phyloP scores from a whole-genome alignment of 2,113 vertebrate species.

The Steatornis caripensis region DNA sequence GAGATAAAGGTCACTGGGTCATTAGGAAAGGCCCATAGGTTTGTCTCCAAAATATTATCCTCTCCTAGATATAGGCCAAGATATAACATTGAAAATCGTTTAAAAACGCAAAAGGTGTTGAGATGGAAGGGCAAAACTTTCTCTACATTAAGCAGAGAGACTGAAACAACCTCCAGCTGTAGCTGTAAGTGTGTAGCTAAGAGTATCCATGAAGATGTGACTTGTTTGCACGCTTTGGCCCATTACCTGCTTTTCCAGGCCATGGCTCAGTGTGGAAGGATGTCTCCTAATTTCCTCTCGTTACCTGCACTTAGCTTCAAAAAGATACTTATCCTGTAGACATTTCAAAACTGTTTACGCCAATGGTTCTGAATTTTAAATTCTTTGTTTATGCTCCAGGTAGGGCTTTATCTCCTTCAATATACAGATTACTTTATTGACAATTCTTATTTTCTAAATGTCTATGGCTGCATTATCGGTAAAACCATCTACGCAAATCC shows the following conservation, averaged over 20 bases:
- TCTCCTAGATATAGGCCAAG: conserved; percentile 31
- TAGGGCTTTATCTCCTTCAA: conserved; percentile 1
- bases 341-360: background rate
- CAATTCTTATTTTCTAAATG: background rate
- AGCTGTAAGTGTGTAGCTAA: background rate
- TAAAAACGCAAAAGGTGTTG: background rate
- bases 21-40: conserved; percentile 40
- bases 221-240: background rate
- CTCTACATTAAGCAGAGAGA: background rate
- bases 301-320: background rate
- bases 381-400: conserved; percentile 18
- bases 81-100: conserved; percentile 18
- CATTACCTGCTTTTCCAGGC: background rate
- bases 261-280: background rate
- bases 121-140: background rate
- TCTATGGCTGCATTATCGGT: background rate
- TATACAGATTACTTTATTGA: conserved; percentile 2
- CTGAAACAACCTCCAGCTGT: background rate
- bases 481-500: background rate
- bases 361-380: background rate
- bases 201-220: background rate
- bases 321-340: background rate
- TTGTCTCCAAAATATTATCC: conserved; percentile 40
- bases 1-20: conserved; percentile 52
- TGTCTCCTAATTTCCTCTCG: background rate